A percentile compares a stretch with the other conserved stretches of the same genome.
phyloP scores from a whole-genome alignment of 2,797 vertebrate genomes.

The Hydrocynus forskahlii region DNA sequence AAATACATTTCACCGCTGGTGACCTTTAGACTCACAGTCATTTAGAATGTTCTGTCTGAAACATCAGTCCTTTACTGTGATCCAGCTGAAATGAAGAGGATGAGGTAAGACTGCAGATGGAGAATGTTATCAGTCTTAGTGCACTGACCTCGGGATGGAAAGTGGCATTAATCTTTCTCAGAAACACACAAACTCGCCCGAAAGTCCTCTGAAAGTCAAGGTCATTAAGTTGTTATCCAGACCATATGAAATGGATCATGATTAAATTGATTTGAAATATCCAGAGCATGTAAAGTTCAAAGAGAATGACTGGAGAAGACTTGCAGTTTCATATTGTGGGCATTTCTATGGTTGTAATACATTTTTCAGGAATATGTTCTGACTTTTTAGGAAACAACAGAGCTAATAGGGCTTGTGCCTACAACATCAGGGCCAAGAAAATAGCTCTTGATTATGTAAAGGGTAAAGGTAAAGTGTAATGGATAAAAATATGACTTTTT shows the following conservation, averaged over 20 bases:
- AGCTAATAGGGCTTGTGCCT: not conserved
- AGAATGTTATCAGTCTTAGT: not conserved
- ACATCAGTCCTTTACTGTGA: not conserved
- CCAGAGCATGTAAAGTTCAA: conserved; percentile 35
- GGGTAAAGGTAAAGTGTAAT: not conserved
- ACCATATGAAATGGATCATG: conserved; percentile 46
- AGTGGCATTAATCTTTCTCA: conserved; percentile 1
- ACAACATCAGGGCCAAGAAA: not conserved
- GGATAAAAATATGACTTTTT: too few species aligned
- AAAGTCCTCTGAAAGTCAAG: conserved; percentile 23
- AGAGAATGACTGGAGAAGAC: conserved; percentile 20
- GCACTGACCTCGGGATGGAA: conserved; percentile 10
- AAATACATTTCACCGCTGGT: not conserved
- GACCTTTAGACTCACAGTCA: too few species aligned
- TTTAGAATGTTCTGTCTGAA: not conserved
- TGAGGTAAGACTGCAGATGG: conserved; percentile 3
- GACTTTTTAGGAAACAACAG: not conserved
- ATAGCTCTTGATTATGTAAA: too few species aligned
- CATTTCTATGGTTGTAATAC: conserved; percentile 35
- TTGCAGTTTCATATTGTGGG: not conserved
- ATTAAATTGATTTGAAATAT: conserved; percentile 45
- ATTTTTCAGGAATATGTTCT: not conserved
- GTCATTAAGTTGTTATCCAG: conserved; percentile 25
- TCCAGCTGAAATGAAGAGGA: not conserved
- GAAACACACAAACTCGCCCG: conserved; percentile 5